Conservation (phyloP, 2,888 invertebrate genomes). For the Zygothrica quintamaculata region DNA sequence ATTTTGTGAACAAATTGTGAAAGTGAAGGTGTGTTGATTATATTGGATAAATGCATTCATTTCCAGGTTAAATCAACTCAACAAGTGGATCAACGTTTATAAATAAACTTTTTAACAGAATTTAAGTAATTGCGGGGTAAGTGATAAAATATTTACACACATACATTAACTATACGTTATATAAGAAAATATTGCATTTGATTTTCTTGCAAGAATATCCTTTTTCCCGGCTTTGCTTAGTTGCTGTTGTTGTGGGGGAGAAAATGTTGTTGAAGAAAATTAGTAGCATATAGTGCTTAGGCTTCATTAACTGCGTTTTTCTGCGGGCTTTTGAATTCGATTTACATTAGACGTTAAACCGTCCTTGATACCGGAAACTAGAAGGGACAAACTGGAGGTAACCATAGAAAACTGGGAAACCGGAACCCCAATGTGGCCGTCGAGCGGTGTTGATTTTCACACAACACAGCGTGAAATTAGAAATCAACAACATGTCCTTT, state of each 20-base stretch:
- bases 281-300: slow-evolving; percentile 36
- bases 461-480: slow-evolving; percentile 81
- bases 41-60: background rate
- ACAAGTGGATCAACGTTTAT: background rate
- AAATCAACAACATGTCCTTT: slow-evolving; percentile 74
- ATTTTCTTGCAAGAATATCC: no score
- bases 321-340: slow-evolving; percentile 66
- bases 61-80: slow-evolving; percentile 2
- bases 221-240: slow-evolving; percentile 3
- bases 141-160: no score
- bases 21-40: slow-evolving; percentile 14
- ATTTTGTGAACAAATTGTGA: slow-evolving; percentile 30
- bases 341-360: slow-evolving; percentile 31
- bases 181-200: no score
- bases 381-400: slow-evolving; percentile 2
- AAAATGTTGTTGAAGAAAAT: background rate
- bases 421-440: slow-evolving; percentile 9
- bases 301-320: slow-evolving; percentile 70
- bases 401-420: background rate
- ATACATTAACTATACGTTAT: no score
- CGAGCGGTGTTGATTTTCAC: slow-evolving; percentile 80
- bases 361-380: slow-evolving; percentile 1
- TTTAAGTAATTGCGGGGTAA: slow-evolving; percentile 12
- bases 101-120: background rate
- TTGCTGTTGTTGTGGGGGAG: no score